These are phyloP conservation scores for Coelinius sp. DNA, from an alignment of 2,888 invertebrate species.

Conservation along the genomic window DNA sequence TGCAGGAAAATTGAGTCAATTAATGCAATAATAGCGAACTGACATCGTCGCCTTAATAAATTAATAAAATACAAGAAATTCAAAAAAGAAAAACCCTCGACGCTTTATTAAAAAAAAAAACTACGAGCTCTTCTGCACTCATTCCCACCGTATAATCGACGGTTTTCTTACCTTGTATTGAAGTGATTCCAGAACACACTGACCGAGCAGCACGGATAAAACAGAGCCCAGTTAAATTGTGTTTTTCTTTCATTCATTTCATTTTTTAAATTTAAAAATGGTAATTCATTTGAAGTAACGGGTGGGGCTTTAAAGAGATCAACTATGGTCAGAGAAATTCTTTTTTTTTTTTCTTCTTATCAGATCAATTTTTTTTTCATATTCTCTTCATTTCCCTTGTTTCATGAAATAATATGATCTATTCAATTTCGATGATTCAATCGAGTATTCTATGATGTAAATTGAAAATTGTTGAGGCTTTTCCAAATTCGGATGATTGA, in stretches of 20 bases:
- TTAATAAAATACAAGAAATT: slow-evolving; percentile 56
- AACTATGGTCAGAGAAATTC: no score
- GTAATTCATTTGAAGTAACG: slow-evolving; percentile 6
- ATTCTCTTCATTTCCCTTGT: no score
- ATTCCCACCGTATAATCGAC: slow-evolving; percentile 44
- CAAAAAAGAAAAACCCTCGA: slow-evolving; percentile 44
- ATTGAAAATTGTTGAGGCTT: no score
- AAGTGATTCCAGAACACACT: slow-evolving; percentile 99
- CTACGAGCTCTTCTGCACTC: slow-evolving; percentile 45
- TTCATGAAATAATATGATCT: no score
- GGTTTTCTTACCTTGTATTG: slow-evolving; percentile 94
- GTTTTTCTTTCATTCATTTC: slow-evolving; percentile 50
- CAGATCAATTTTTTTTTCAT: no score
- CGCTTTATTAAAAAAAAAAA: slow-evolving; percentile 37
- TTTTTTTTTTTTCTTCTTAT: no score
- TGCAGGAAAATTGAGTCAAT: slow-evolving; percentile 46
- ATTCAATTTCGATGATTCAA: no score
- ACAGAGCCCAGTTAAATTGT: slow-evolving; percentile 75
- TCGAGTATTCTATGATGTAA: no score
- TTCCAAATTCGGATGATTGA: no score
- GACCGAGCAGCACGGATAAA: slow-evolving; percentile 83
- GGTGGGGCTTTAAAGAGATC: neutral
- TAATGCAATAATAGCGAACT: slow-evolving; percentile 46
- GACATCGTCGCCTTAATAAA: slow-evolving; percentile 48
- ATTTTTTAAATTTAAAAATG: slow-evolving; percentile 23